Conservation (phyloP, 2,888 invertebrate genomes). For the Apomyelois bistriatella region DNA sequence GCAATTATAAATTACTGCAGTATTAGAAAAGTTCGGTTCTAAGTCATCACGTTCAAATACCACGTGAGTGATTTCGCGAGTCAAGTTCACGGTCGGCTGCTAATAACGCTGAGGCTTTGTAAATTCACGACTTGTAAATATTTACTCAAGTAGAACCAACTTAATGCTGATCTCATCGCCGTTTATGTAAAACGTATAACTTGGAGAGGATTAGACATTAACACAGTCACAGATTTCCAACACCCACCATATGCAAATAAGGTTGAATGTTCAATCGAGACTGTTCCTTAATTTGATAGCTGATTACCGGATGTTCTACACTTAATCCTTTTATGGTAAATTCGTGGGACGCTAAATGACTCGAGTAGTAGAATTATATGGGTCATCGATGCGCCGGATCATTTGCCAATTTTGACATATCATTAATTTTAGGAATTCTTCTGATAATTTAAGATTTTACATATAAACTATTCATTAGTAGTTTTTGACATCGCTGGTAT, state of each 20-base stretch:
- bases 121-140: conserved; percentile 46
- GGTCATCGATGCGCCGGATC: conserved; percentile 5
- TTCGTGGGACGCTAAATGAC: conserved; percentile 10
- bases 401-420: conserved; percentile 2
- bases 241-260: conserved; percentile 52
- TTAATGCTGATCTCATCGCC: conserved; percentile 62
- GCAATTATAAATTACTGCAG: neutral
- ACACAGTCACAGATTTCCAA: conserved; percentile 36
- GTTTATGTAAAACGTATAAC: conserved; percentile 51
- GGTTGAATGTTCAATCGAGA: conserved; percentile 34
- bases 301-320: conserved; percentile 34
- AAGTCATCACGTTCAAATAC: neutral
- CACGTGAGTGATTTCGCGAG: conserved; percentile 9
- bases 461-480: too few species aligned
- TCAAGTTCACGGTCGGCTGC: conserved; percentile 43
- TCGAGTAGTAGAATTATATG: conserved; percentile 13
- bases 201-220: conserved; percentile 31
- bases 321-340: conserved; percentile 1
- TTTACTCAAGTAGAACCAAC: conserved; percentile 32
- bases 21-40: neutral
- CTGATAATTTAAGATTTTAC: neutral
- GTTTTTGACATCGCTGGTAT: neutral
- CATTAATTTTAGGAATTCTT: neutral
- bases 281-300: conserved; percentile 35
- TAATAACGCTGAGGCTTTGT: conserved; percentile 19